Evolutionary conservation across 1,140 invertebrate genomes (phyloP).

Genomic region (Callitettix versicolor): DNA sequence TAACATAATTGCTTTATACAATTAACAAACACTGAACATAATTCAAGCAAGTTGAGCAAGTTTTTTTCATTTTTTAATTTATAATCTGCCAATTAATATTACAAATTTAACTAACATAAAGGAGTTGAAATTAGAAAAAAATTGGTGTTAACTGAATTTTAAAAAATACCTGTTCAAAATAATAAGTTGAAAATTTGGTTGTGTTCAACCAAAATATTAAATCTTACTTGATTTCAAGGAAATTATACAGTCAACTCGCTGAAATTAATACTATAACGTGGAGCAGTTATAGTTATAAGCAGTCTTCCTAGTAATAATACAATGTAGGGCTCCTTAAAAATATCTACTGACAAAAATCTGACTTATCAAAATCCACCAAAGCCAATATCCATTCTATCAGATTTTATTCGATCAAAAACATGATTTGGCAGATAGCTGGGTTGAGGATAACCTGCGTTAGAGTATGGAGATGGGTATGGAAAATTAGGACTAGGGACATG

Average conservation of each 20-base stretch:
- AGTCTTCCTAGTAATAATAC: slow-evolving; percentile 16
- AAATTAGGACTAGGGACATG: slow-evolving; percentile 44
- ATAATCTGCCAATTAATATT: not conserved
- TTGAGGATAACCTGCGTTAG: slow-evolving; percentile 36
- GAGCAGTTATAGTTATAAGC: no score
- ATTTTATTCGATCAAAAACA: slow-evolving; percentile 34
- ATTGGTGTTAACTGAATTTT: no score
- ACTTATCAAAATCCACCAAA: slow-evolving; percentile 44
- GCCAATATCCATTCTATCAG: slow-evolving; percentile 37
- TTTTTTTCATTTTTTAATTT: not conserved
- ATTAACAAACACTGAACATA: not conserved
- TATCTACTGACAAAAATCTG: slow-evolving; percentile 6
- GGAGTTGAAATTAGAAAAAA: not conserved
- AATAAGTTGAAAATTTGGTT: not conserved
- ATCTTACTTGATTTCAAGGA: no score
- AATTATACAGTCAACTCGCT: no score
- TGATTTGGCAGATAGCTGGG: slow-evolving; percentile 36
- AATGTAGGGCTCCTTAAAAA: slow-evolving; percentile 11
- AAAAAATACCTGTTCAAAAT: not conserved
- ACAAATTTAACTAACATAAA: not conserved
- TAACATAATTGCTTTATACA: not conserved
- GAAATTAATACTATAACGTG: no score
- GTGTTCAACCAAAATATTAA: no score
- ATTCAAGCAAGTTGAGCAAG: not conserved
- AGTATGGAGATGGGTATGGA: slow-evolving; percentile 37